phyloP scores from a whole-genome alignment of 53 echinoderm and acorn worm species.

The Echinarachnius parma region DNA sequence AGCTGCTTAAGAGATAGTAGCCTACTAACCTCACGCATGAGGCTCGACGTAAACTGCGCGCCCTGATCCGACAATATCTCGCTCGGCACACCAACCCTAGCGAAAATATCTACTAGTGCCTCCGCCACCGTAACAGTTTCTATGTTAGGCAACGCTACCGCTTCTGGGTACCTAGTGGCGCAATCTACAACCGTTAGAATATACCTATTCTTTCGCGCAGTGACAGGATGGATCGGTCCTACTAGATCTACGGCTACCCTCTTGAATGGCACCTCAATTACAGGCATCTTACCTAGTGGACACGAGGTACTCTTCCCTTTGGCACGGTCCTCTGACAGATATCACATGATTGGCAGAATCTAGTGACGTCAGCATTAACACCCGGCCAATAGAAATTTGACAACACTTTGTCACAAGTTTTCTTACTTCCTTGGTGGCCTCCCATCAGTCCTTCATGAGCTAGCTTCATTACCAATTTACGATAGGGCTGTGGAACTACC shows the following conservation, averaged over 20 bases:
- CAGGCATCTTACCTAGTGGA: constrained; percentile 32
- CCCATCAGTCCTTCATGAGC: constrained; percentile 39
- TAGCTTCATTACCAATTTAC: constrained; percentile 27
- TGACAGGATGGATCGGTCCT: constrained; percentile 28
- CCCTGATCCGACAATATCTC: constrained; percentile 37
- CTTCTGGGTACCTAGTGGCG: constrained; percentile 49
- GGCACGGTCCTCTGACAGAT: constrained; percentile 28
- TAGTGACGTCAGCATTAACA: constrained; percentile 15
- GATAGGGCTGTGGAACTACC: constrained; percentile 32
- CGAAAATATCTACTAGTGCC: constrained; percentile 37
- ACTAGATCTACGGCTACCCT: constrained; percentile 34
- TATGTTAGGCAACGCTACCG: constrained; percentile 26
- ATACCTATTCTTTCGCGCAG: constrained; percentile 10
- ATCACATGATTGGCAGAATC: constrained; percentile 43
- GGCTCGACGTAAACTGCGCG: constrained; percentile 41
- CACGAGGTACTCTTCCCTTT: constrained; percentile 33
- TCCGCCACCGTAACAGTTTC: constrained; percentile 39
- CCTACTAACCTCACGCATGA: no score
- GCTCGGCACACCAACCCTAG: constrained; percentile 15
- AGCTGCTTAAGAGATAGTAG: constrained; percentile 33
- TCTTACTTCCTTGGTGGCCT: constrained; percentile 41
- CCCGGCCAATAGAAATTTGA: constrained; percentile 41
- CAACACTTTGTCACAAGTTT: constrained; percentile 34
- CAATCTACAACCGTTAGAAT: constrained; percentile 34
- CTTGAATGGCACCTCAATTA: constrained; percentile 39